Base-by-base conservation (phyloP, 2,888 invertebrate species). In the Noctua fimbriata region DNA sequence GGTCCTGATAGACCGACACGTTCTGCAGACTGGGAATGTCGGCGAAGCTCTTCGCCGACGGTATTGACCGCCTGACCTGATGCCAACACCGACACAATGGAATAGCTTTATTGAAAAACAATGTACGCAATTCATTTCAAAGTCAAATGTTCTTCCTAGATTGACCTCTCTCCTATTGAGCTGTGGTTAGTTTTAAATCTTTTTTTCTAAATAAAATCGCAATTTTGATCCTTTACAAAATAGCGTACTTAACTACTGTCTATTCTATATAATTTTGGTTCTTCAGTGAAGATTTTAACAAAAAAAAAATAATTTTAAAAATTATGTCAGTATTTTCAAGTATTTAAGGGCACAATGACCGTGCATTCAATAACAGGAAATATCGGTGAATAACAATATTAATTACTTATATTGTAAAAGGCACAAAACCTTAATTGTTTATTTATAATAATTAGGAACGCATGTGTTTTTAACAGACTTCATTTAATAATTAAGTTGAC, bases 1-100 rank as follows among this genome's bases (percentile, higher is more conserved):
- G 83, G 87, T 89, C 78, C 82, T 82, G 85, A 83, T 89, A 82
- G 89, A 90, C 77, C 80, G 81, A 82, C 83, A 77, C 67, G 67
- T 77, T 76, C 44, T 71, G 75, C 67, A 79, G 81, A 81, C 74
- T 78, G 74, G 55, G 75, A 83, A 82, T 85, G 79, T 76, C 75
- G 69, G 67, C 66, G 72, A 73, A 81, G 49, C 44, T 78, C 52
- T 73, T 69, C 76, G 69, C 16, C 69, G 63, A 69, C 52, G 49
- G 55, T 71, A 66, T 73, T 88, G 74, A 81, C 83, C 79, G 36
- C 58, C 78, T 78, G 71, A 85, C 78, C 82, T 77, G 79, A 47
- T 87, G 86, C 88, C 81, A 87, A 87, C 80, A 65, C 63, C 76
- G 84, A 82, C 78, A 83, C 78, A 87, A 76, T 82, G 55, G 58